Evolutionary conservation across 1,140 invertebrate genomes (phyloP), one percentile per base, ranked within the genome.

Genomic region (Octopus bimaculoides): DNA sequence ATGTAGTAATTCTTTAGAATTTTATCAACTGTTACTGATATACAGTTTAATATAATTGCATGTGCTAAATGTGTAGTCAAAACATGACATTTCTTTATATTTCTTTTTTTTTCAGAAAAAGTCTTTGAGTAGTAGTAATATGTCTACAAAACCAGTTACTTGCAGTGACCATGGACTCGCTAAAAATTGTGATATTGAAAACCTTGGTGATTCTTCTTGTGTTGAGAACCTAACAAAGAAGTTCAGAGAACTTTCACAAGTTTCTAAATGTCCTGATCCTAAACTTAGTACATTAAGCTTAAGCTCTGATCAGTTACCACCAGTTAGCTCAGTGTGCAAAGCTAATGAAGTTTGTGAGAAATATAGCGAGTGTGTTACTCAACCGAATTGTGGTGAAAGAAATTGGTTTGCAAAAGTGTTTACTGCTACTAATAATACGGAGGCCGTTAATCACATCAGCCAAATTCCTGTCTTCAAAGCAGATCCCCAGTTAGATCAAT

Each of bases 331-430:
- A 52, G 61, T 81, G 9, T 81, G 81, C 55, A 81, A 79, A 61
- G 81, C 81, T 14, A 81, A 81, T 74, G 81, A 81, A 78, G 53
- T 78, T n/a, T 81, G 81, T 41, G 74, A 81, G 55, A 66, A 66
- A 14, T 77, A 77, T 66, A 73, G 76, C 14, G n/a, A 75, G 7
- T 81, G 81, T 75, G 20, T 81, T 9, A 20, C 56, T 17, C 26
- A 55, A 61, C 76, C 81, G 4, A 77, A 55, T 26, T 81, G 81
- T 74, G 66, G 74, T 20, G 75, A 81, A 69, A 9, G 76, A 75
- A 71, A 53, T 53, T 71, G 77, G 6, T 6, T 54, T 12, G 17
- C 55, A 52, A 53, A n/a, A 75, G n/a, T n/a, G 54, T 61, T 52
- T 54, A 9, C 12, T 41, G 14, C 7, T n/a, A 17, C 5, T n/a